Base-by-base conservation (phyloP, 2,797 vertebrate genomes). In the Gymnodraco acuticeps region DNA sequence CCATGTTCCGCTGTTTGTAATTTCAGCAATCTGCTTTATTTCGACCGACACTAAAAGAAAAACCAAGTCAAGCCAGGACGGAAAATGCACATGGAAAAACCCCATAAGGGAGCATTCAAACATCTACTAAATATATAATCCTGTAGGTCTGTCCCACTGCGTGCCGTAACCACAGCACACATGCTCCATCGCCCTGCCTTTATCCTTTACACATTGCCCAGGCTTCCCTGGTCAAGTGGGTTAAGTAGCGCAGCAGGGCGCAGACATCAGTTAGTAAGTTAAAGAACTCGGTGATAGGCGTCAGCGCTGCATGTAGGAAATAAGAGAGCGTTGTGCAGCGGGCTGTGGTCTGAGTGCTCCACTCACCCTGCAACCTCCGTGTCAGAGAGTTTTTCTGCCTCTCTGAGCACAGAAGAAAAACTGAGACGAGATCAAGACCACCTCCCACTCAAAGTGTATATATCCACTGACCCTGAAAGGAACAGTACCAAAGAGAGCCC, bases 171-270 rank as follows among this genome's bases (percentile, higher is more conserved):
- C 69, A n/a, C 45, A 60, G 54, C 60, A 31, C 41, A 65, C 58
- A 60, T 55, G 74, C 82, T 83, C 73, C 65, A 58, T 60, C 75
- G 66, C 56, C 53, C 80, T 62, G 45, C 62, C 74, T 87, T 86
- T 75, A 82, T 70, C 77, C 64, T 73, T 72, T 45, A 60, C 51
- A 59, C 77, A 7, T 75, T 54, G 62, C 64, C 64, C 55, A 50
- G 70, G 62, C 86, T 70, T 84, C 46, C 50, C 64, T 79, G 75
- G 84, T 89, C 87, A 86, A 88, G 78, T 82, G 80, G 80, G 78
- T 86, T 82, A 91, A 91, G 88, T 87, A 86, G 77, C 72, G 4
- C 89, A 80, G 85, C 82, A 60, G 82, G 87, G 54, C 16, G 81
- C 52, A 45, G 70, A 43, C 75, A 70, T 75, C 82, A 70, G 81